Base-by-base conservation (phyloP, 2,888 invertebrate genomes). In the Eupsilia transversa region DNA sequence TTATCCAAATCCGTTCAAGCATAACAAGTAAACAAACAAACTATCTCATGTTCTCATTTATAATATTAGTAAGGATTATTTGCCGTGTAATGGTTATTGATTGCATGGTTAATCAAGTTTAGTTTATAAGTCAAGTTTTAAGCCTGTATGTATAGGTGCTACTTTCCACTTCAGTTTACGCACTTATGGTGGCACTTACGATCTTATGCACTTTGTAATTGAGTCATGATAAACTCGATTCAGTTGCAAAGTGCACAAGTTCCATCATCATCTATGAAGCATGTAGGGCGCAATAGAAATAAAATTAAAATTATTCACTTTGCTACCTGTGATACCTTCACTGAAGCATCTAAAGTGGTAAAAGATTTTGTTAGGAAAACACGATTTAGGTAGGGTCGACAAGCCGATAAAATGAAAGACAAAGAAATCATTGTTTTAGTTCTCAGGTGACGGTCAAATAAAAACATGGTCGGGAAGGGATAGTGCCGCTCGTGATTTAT, bases 401-500 rank as follows among this genome's bases (percentile, higher is more conserved):
- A 68, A 74, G 68, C 66, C 54, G 71, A 83, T 73, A 71, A 84
- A 78, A 75, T 67, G 52, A 72, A 72, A 35, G 61, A 43, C 82
- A 83, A 78, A 54, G 74, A 84, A 63, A 74, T 69, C 64, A 78
- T 75, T 81, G 78, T 78, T 71, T 76, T 74, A 67, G 60, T 67
- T 63, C 71, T 66, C 74, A 73, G 69, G 79, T 82, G 79, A 38
- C 60, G 79, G 75, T 69, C 72, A 82, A 75, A 69, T 78, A 74
- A 67, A 81, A 83, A 80, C 80, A 79, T 77, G 57, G 57, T 27
- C 52, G 63, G n/a, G 27, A 74, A 75, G 71, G 84, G 84, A 75
- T 79, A 84, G 74, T 77, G 63, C 84, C 72, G 7, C 46, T 54
- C 60, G 63, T 74, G 82, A 84, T 77, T 75, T 84, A 84, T 82